Evolutionary conservation across 2,113 vertebrate species (phyloP), one percentile per base, ranked within the genome.

Genomic region (Argyrosomus japonicus): DNA sequence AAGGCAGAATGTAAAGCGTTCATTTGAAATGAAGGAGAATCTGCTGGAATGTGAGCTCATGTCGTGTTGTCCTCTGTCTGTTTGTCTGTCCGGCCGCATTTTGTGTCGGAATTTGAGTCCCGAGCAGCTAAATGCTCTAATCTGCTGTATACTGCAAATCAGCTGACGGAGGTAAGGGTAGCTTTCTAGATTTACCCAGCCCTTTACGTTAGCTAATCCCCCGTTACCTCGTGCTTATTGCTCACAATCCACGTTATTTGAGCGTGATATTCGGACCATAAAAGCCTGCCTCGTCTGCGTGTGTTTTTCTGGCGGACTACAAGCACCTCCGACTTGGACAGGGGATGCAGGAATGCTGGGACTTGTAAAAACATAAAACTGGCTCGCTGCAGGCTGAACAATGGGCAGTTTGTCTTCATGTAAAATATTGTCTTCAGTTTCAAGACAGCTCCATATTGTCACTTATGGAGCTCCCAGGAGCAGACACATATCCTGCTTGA

Each of bases 151-250:
- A 54, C 77, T 43, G 87, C 77, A 58, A 68, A 91, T 90, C 89
- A 91, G 86, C 88, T 93, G 93, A 94, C 68, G 40, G 69, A 43
- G 83, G 78, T 64, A 53, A 62, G 64, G 77, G 18, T 77, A 32
- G 62, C 69, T 85, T 84, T 82, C 21, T 69, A 64, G 40, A 68
- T 68, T 63, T 61, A 50, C 23, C 43, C 68, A 36, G 53, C 72
- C 62, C 60, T 75, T 76, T 77, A 53, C 57, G 21, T 50, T 63
- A 75, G 65, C 47, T 88, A 75, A 86, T 92, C 81, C 36, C 86
- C 19, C 8, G 17, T 83, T 79, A 79, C 63, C 80, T 64, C 63
- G 36, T 70, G 75, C 60, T 83, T 85, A 68, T 86, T 68, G 71
- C 57, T 81, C 56, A 56, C 79, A 71, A 60, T 82, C 58, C 57